These are phyloP conservation scores for Drosophila nr. fundita DNA, from an alignment of 2,888 invertebrate species.

Conservation along the genomic window DNA sequence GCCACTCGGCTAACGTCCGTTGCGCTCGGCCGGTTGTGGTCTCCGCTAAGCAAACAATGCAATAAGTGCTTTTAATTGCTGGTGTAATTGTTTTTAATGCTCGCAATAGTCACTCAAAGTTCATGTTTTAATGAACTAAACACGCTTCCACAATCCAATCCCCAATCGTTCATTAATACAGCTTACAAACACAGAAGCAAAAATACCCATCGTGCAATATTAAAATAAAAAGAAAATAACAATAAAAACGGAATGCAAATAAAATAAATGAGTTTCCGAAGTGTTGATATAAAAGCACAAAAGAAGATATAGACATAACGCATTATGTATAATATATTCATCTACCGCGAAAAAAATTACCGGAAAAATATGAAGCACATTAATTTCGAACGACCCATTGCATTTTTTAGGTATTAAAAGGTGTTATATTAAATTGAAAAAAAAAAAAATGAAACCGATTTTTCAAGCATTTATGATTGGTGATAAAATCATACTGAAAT, in stretches of 20 bases:
- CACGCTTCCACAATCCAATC: constrained; percentile 38
- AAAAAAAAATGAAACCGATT: not conserved
- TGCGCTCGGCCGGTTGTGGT: constrained; percentile 23
- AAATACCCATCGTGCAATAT: not conserved
- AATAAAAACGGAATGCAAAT: constrained; percentile 8
- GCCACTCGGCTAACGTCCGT: constrained; percentile 29
- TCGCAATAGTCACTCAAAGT: constrained; percentile 44
- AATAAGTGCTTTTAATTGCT: constrained; percentile 57
- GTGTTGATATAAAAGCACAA: constrained; percentile 41
- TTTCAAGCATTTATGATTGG: not conserved
- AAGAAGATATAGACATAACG: not conserved
- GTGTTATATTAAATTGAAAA: not conserved
- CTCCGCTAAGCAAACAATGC: constrained; percentile 43
- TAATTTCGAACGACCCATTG: constrained; percentile 8
- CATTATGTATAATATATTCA: constrained; percentile 6
- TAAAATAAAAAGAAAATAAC: constrained; percentile 1
- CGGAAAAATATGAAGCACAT: constrained; percentile 10
- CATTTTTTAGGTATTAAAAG: not conserved
- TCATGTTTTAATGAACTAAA: constrained; percentile 45
- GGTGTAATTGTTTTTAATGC: constrained; percentile 55
- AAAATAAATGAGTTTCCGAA: constrained; percentile 38
- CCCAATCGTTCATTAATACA: constrained; percentile 26
- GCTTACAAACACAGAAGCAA: constrained; percentile 17
- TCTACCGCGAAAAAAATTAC: constrained; percentile 3
- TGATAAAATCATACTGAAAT: not conserved